Evolutionary conservation across 2,113 vertebrate genomes (phyloP).

Genomic region (Lichenostomus cassidix): DNA sequence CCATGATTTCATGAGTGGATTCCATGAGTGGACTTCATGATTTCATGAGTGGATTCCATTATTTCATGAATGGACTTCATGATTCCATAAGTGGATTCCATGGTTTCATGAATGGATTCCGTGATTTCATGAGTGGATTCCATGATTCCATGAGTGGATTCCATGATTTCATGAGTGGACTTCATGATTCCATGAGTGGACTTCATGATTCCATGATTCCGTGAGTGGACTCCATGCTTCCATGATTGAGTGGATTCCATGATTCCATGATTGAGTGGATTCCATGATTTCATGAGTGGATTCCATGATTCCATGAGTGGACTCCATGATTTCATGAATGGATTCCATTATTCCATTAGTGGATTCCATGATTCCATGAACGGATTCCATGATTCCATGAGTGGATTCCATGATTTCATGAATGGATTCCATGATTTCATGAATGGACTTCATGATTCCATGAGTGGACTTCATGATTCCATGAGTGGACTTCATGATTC

Average conservation of each 20-base stretch:
- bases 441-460: too few relatives aligned
- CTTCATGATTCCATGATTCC: too few relatives aligned
- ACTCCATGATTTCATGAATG: too few relatives aligned
- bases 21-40: too few relatives aligned
- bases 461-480: too few relatives aligned
- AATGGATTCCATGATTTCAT: neutral
- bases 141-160: too few relatives aligned
- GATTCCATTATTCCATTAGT: too few relatives aligned
- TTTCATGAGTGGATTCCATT: accelerated
- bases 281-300: accelerated
- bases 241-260: accelerated
- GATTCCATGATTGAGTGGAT: neutral
- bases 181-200: neutral
- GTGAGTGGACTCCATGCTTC: too few relatives aligned
- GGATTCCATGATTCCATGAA: neutral
- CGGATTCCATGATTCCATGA: too few relatives aligned
- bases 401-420: too few relatives aligned
- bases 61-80: accelerated
- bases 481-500: too few relatives aligned
- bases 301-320: neutral
- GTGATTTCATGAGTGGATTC: neutral
- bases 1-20: too few relatives aligned
- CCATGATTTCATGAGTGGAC: accelerated
- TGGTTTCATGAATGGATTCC: accelerated
- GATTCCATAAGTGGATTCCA: neutral